Conservation (phyloP, 2,797 vertebrate genomes). For the Notolepis coatsorum region DNA sequence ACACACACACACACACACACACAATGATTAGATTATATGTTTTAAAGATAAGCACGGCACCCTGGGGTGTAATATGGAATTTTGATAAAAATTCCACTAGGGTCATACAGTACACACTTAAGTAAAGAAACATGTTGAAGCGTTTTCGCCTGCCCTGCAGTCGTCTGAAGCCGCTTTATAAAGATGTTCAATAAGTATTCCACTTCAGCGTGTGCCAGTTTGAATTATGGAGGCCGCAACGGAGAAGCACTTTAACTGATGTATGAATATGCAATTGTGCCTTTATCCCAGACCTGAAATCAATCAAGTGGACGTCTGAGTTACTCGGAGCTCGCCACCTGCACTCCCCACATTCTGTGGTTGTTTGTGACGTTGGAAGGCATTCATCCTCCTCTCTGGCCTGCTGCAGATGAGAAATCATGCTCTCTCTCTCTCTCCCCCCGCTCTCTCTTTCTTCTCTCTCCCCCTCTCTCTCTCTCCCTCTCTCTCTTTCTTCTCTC, state of each 20-base stretch:
- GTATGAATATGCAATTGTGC: constrained; percentile 75
- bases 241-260: constrained; percentile 68
- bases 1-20: not conserved
- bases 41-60: not conserved
- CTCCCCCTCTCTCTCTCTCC: too few relatives aligned
- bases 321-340: constrained; percentile 60
- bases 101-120: constrained; percentile 43
- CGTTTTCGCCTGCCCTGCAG: constrained; percentile 57
- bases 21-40: not conserved
- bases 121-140: constrained; percentile 68
- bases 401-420: constrained; percentile 12
- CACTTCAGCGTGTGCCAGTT: constrained; percentile 49
- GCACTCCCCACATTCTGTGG: constrained; percentile 37
- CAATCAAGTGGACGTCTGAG: constrained; percentile 67
- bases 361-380: constrained; percentile 37
- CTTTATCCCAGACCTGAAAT: constrained; percentile 68
- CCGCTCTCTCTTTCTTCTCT: not conserved
- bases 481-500: too few relatives aligned
- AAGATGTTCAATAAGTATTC: not conserved
- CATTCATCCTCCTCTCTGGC: constrained; percentile 22
- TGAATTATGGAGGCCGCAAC: constrained; percentile 64
- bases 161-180: constrained; percentile 57
- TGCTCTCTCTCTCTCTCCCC: not conserved
- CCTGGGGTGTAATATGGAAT: not conserved
- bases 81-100: not conserved